A percentile compares a stretch with the other conserved stretches of the same genome.
These are phyloP conservation scores for Achroia grisella DNA, from an alignment of 1,140 invertebrate species.

Conservation along the genomic window DNA sequence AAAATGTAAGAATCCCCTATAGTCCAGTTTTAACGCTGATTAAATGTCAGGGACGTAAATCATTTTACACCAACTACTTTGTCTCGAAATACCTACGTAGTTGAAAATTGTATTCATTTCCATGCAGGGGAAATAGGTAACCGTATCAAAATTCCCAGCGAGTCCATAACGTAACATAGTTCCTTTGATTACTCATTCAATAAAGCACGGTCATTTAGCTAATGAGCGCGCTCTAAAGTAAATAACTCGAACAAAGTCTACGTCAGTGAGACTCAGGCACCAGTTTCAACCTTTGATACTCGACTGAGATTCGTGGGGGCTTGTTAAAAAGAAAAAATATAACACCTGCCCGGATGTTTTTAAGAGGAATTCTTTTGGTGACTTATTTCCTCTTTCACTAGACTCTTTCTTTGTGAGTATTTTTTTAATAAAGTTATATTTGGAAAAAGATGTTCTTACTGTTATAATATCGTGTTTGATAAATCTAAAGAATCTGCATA, in stretches of 20 bases:
- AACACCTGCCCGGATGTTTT: slow-evolving; percentile 10
- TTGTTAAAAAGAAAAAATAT: slow-evolving; percentile 35
- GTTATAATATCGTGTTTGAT: slow-evolving; percentile 1
- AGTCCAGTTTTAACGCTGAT: too few relatives aligned
- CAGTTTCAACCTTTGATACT: slow-evolving; percentile 45
- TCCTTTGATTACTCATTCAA: slow-evolving; percentile 46
- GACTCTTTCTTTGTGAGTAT: neutral
- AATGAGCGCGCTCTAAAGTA: slow-evolving; percentile 59
- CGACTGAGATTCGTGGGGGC: slow-evolving; percentile 20
- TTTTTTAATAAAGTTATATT: slow-evolving; percentile 6
- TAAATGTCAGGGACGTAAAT: too few relatives aligned
- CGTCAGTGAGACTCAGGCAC: slow-evolving; percentile 41
- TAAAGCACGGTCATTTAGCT: slow-evolving; percentile 58
- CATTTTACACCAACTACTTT: too few relatives aligned
- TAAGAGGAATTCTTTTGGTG: slow-evolving; percentile 7
- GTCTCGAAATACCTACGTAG: too few relatives aligned
- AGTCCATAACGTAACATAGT: slow-evolving; percentile 3
- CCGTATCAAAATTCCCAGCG: slow-evolving; percentile 1
- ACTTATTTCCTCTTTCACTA: neutral
- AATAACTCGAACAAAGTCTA: slow-evolving; percentile 58
- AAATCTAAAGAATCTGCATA: neutral
- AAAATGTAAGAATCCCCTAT: too few relatives aligned
- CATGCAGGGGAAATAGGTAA: neutral
- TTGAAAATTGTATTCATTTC: too few relatives aligned
- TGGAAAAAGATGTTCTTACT: neutral